Percentiles rank a stretch among this genome's conserved stretches.
phyloP scores from a whole-genome alignment of 2,113 vertebrate genomes.

The Amazona vittata region DNA sequence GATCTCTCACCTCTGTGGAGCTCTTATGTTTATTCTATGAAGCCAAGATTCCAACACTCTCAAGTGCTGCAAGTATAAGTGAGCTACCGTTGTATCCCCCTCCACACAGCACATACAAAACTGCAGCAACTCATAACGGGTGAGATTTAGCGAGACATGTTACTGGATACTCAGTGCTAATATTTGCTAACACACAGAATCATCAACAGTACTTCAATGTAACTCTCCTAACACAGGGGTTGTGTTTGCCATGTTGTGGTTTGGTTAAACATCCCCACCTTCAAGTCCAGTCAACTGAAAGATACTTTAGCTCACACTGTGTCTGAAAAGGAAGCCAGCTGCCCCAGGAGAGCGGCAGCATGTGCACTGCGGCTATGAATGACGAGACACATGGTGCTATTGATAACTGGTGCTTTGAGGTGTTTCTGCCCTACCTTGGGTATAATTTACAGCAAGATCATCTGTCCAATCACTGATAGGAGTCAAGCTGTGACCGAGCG shows the following conservation, averaged over 20 bases:
- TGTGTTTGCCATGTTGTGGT: constrained; percentile 52
- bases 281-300: not conserved
- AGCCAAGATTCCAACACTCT: not conserved
- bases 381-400: not conserved
- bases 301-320: not conserved
- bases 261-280: constrained; percentile 26
- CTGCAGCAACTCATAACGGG: not conserved
- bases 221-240: constrained; percentile 18
- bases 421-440: not conserved
- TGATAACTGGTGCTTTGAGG: not conserved
- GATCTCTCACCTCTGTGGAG: constrained; percentile 59
- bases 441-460: not conserved
- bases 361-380: fast-evolving
- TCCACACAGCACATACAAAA: not conserved
- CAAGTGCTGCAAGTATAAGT: not conserved
- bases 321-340: not conserved
- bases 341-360: not conserved
- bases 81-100: not conserved
- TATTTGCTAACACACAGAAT: constrained; percentile 8
- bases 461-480: not conserved
- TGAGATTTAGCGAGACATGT: not conserved
- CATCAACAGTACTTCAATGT: not conserved
- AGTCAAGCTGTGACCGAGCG: not conserved
- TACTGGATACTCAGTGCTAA: constrained; percentile 31
- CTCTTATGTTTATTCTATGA: constrained; percentile 43